Base-by-base conservation (phyloP, 2,113 vertebrate species). In the Paratilapia polleni region DNA sequence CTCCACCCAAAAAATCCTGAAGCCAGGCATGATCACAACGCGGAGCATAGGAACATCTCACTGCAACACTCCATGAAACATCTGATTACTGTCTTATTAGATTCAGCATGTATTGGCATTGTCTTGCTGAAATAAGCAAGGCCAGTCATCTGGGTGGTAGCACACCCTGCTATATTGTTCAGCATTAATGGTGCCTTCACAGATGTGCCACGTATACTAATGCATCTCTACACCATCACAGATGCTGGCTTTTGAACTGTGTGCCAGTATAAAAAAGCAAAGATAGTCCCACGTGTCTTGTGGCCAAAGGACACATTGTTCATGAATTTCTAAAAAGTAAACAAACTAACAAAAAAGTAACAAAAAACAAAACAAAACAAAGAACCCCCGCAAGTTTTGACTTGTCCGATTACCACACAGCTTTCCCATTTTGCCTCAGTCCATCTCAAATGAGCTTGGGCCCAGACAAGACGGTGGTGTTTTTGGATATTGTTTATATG, bases 1-100 rank as follows among this genome's bases (percentile, higher is more conserved):
- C 38, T n/a, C 43, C 0, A 5, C 38, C 22, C 8, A 0, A 68
- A 0, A 68, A 26, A 22, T 68, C 38, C 64, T 47, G 38, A 47
- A 26, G 64, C 5, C 38, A 68, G 43, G 64, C 41, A 47, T 2
- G 5, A 22, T 2, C 22, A 26, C 63, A 43, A 22, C 26, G 22
- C 17, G 15, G 64, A 22, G 36, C 41, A 1, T 66, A 66, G 22
- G 14, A 47, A 68, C 22, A 47, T 47, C 64, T 47, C 38, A n/a
- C 64, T 68, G 8, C 41, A 24, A 3, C 10, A 20, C 52, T 56
- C 20, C 52, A 56, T 11, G 8, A n/a, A 56, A 3, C n/a, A 8
- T 17, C 52, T 54, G 11, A 56, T 58, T 58, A 6, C 11, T 5
- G 11, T 3, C 11, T 13, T 12, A 11, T 24, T 58, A 58, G 12